Base-by-base conservation (phyloP, 2,797 vertebrate species). In the Macrochelys suwanniensis region DNA sequence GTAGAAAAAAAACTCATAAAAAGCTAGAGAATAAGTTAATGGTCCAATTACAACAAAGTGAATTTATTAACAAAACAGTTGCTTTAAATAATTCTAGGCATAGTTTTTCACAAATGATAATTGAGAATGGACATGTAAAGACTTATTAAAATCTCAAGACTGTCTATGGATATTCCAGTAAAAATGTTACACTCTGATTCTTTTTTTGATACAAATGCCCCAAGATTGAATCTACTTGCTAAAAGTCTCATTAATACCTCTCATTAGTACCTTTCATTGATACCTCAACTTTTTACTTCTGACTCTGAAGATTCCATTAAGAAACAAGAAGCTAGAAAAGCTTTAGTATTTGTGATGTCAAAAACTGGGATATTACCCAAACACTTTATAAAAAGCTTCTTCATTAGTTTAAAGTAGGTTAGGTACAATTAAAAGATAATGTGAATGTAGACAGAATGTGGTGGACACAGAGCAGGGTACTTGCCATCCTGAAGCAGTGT, bases 1-100 rank as follows among this genome's bases (percentile, higher is more conserved):
- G 9, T 85, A 92, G 92, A 54, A 74, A 84, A 50, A 89, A 89
- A 65, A 23, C 71, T 85, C 89, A 94, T 21, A 89, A 81, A 95
- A 76, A 16, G 1, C 33, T 31, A 28, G 83, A 84, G 80, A 81
- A 88, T 61, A 33, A 17, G 49, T 49, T 71, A 91, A 92, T 3
- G 3, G 86, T 17, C 3, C 89, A 84, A 16, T 86, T 95, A 10
- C 71, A 93, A 87, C 10, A 91, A 11, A 88, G 21, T 17, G 80
- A 87, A 86, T 91, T 28, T 49, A 84, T 15, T 76, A 56, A 21
- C 47, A 79, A 87, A 91, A 76, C 7, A 28, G 25, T 84, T 25
- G 4, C 42, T 84, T 89, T 31, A 83, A 92, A 89, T 89, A 80
- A 84, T 17, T 89, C 47, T 15, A 54, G 76, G 26, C 0, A 45